Conservation (phyloP, 2,888 invertebrate genomes). For the Norana najaformis region DNA sequence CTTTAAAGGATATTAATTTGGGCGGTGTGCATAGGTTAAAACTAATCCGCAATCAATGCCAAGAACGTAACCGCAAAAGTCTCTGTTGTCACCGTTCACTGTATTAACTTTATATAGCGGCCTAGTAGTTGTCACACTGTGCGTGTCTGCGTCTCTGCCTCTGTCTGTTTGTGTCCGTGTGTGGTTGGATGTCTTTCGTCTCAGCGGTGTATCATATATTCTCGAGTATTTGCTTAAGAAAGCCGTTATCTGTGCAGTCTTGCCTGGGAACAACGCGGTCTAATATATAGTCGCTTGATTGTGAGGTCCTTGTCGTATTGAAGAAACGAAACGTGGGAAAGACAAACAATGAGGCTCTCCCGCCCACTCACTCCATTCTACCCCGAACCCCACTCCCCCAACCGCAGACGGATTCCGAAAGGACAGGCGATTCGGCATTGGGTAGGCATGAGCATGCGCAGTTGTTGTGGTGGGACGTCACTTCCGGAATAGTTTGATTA, state of each 20-base stretch:
- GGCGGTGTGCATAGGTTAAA: neutral
- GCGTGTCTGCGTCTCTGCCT: neutral
- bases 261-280: neutral
- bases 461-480: neutral
- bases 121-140: no score
- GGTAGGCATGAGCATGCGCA: neutral
- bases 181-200: neutral
- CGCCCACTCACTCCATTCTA: neutral
- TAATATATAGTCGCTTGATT: neutral
- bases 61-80: neutral
- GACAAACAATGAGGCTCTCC: neutral
- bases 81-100: neutral
- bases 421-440: neutral
- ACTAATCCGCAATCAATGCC: neutral
- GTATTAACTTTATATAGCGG: no score
- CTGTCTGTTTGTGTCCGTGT: neutral
- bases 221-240: neutral
- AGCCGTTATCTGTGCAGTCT: neutral
- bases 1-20: neutral
- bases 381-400: neutral
- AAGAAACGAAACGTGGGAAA: slow-evolving; percentile 13
- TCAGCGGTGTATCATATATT: neutral
- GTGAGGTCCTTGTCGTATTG: neutral
- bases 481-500: neutral
- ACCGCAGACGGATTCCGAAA: neutral